phyloP scores from a whole-genome alignment of 2,797 vertebrate genomes.

The Pipistrellus nathusii region DNA sequence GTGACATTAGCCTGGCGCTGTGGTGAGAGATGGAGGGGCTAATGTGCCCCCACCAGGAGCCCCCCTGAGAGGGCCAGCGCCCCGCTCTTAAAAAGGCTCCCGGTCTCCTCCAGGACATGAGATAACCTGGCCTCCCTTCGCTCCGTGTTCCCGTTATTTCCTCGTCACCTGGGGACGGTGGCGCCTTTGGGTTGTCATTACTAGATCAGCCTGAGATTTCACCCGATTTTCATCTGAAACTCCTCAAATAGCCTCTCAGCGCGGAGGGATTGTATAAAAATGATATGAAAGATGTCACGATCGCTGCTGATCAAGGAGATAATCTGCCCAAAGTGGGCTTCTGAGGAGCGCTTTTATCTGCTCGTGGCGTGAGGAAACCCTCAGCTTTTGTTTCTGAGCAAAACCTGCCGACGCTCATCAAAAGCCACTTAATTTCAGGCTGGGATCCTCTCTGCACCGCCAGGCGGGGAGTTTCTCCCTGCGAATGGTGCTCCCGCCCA shows the following conservation, averaged over 20 bases:
- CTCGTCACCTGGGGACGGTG: constrained; percentile 39
- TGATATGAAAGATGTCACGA: constrained; percentile 31
- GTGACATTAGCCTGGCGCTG: background rate
- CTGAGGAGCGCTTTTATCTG: background rate
- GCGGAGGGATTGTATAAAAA: constrained; percentile 6
- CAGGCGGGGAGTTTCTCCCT: background rate
- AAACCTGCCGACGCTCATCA: background rate
- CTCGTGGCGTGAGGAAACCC: constrained; percentile 11
- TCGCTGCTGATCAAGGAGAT: constrained; percentile 64
- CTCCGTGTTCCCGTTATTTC: constrained; percentile 35
- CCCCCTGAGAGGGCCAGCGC: fast-evolving
- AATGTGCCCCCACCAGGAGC: background rate
- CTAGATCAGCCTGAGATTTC: constrained; percentile 64
- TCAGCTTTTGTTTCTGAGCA: background rate
- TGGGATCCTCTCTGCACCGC: background rate
- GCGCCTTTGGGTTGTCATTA: constrained; percentile 59
- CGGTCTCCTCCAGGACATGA: constrained; percentile 15
- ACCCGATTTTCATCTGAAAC: constrained; percentile 69
- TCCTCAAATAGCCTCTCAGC: constrained; percentile 67
- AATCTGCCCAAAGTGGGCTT: constrained; percentile 43
- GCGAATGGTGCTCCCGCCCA: background rate
- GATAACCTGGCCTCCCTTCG: constrained; percentile 39
- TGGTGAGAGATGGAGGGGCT: background rate
- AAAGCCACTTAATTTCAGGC: background rate
- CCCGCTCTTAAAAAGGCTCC: background rate